phyloP scores from a whole-genome alignment of 2,888 invertebrate species.

The Prosopocoilus inquinatus region DNA sequence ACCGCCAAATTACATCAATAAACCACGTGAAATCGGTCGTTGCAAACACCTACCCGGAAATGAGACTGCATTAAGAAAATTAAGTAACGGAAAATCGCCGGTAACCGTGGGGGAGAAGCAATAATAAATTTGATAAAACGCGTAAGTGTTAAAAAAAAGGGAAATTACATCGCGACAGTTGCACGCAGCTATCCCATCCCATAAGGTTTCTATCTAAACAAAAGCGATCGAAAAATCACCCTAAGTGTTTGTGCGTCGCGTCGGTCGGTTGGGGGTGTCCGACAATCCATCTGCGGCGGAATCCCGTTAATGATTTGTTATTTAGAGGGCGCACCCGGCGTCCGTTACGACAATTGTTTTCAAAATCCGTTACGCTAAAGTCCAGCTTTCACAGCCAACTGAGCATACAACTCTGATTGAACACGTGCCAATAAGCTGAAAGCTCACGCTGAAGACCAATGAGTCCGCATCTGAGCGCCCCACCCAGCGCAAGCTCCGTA shows the following conservation, averaged over 20 bases:
- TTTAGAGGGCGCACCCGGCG: constrained; percentile 3
- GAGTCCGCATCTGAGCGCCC: constrained; percentile 30
- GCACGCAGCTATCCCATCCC: constrained; percentile 6
- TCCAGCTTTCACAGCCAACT: constrained; percentile 30
- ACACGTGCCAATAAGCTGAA: constrained; percentile 36
- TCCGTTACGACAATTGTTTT: constrained; percentile 4
- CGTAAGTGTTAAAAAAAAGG: background rate
- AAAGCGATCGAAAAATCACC: constrained; percentile 4
- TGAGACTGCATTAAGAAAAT: constrained; percentile 12
- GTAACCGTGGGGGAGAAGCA: background rate
- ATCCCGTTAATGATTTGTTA: constrained; percentile 16
- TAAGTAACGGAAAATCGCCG: constrained; percentile 16
- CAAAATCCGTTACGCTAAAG: constrained; percentile 18
- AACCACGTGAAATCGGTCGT: no score
- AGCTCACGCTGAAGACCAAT: constrained; percentile 33
- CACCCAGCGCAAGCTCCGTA: constrained; percentile 43
- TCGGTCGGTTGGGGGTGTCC: constrained; percentile 11
- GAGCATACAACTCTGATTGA: constrained; percentile 36
- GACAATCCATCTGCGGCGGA: constrained; percentile 20
- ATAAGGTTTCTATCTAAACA: constrained; percentile 13
- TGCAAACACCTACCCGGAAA: constrained; percentile 1
- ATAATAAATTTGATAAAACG: background rate
- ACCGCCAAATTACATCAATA: no score
- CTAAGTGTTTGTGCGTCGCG: no score
- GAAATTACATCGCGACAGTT: constrained; percentile 11